A percentile compares a stretch with the other conserved stretches of the same genome.
Evolutionary conservation across 2,888 invertebrate species (phyloP).

Genomic region (Oscheius sp.): DNA sequence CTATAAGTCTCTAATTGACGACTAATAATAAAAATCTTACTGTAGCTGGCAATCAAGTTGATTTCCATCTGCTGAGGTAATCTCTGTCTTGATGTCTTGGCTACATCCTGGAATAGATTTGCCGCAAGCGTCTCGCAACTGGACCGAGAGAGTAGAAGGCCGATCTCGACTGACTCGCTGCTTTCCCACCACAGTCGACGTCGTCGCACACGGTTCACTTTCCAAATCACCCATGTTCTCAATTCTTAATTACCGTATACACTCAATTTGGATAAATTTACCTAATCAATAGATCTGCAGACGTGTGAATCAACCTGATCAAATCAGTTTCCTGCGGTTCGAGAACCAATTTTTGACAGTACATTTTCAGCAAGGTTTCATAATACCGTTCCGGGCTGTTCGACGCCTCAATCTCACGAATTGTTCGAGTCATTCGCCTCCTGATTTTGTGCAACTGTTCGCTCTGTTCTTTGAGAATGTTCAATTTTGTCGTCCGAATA

Average conservation of each 20-base stretch:
- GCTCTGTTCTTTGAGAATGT: slow-evolving; percentile 82
- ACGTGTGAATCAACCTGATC: slow-evolving; percentile 39
- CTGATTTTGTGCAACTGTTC: slow-evolving; percentile 78
- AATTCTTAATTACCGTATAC: slow-evolving; percentile 73
- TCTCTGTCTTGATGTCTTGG: slow-evolving; percentile 33
- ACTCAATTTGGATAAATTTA: slow-evolving; percentile 12
- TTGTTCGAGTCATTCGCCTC: slow-evolving; percentile 16
- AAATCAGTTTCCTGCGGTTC: slow-evolving; percentile 40
- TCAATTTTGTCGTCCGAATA: slow-evolving; percentile 79
- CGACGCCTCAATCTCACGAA: slow-evolving; percentile 8
- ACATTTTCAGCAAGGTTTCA: slow-evolving; percentile 12
- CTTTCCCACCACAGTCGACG: slow-evolving; percentile 75
- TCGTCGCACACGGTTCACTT: slow-evolving; percentile 75
- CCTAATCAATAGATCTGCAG: slow-evolving; percentile 32
- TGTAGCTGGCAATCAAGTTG: slow-evolving; percentile 17
- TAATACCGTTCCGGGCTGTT: slow-evolving; percentile 1
- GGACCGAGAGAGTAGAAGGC: slow-evolving; percentile 67
- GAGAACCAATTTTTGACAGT: slow-evolving; percentile 70
- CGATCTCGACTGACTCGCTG: slow-evolving; percentile 65
- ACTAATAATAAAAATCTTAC: not conserved
- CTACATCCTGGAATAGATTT: slow-evolving; percentile 43
- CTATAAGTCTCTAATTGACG: slow-evolving; percentile 37
- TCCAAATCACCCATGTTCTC: slow-evolving; percentile 77
- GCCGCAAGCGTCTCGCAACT: slow-evolving; percentile 74
- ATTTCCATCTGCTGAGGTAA: slow-evolving; percentile 27